Evolutionary conservation across 2,797 vertebrate genomes (phyloP).

Genomic region (Pantherophis alleghaniensis): DNA sequence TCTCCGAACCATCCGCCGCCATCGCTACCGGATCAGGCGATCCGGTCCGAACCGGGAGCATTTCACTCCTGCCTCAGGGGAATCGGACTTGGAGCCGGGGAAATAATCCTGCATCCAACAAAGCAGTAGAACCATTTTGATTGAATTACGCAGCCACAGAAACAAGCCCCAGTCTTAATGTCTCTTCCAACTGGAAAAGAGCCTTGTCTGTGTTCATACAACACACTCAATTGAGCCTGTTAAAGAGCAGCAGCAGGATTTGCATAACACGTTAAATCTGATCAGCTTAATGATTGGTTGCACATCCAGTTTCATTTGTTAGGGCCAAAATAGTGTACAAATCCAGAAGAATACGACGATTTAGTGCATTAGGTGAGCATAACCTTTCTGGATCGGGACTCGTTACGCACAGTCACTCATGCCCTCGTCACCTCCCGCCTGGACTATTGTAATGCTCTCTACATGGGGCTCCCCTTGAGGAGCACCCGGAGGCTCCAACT

Average conservation of each 20-base stretch:
- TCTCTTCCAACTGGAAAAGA: neutral
- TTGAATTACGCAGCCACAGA: neutral
- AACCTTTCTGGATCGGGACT: neutral
- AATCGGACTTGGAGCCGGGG: neutral
- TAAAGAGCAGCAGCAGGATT: neutral
- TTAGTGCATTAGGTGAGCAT: neutral
- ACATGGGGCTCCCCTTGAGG: no score
- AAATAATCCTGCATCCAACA: neutral
- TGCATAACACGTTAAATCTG: neutral
- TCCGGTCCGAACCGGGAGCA: no score
- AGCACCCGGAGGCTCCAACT: no score
- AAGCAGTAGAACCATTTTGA: neutral
- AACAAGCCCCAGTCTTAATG: neutral
- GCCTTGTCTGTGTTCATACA: neutral
- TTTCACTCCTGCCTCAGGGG: no score
- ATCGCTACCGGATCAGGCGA: no score
- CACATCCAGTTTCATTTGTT: neutral
- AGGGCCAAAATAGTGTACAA: neutral
- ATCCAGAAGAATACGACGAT: neutral
- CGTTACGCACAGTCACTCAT: no score
- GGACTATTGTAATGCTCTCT: no score
- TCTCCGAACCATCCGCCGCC: no score
- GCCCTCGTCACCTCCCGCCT: no score
- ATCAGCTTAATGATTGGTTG: neutral
- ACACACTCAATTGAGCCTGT: neutral